These are phyloP conservation scores for Argya squamiceps DNA, from an alignment of 2,797 vertebrate species.

Conservation along the genomic window DNA sequence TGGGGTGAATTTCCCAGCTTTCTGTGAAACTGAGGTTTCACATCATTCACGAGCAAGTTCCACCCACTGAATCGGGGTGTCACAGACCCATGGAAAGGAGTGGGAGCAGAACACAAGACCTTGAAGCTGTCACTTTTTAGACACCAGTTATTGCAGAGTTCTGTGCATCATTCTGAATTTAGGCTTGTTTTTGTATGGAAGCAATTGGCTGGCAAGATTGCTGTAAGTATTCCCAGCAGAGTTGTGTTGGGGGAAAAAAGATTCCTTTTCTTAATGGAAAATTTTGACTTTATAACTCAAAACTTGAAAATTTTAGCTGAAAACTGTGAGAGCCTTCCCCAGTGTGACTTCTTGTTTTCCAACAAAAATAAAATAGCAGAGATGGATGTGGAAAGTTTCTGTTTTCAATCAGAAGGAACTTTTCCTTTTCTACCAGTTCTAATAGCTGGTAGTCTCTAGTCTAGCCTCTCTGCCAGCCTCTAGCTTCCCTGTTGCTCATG, in stretches of 20 bases:
- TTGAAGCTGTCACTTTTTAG: not conserved
- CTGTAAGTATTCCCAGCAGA: not conserved
- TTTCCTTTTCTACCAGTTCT: not conserved
- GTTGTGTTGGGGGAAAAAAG: not conserved
- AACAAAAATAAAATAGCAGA: not conserved
- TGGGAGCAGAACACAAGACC: not conserved
- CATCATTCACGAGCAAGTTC: not conserved
- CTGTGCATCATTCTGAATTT: not conserved
- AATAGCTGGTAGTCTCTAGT: not conserved
- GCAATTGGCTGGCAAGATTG: not conserved
- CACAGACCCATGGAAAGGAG: not conserved
- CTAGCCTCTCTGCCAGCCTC: not conserved
- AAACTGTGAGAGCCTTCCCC: not conserved
- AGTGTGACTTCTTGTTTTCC: not conserved
- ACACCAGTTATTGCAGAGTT: not conserved
- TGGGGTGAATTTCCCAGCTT: not conserved
- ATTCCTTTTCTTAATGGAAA: not conserved
- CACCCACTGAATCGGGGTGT: not conserved
- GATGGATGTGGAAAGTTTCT: constrained; percentile 25
- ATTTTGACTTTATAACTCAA: constrained; percentile 17
- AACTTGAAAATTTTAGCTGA: constrained; percentile 30
- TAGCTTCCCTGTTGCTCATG: not conserved
- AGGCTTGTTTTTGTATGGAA: constrained; percentile 16
- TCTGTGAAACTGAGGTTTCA: not conserved
- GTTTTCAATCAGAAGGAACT: constrained; percentile 1